These are phyloP conservation scores for Tipula unca DNA, from an alignment of 2,888 invertebrate species.

Conservation along the genomic window DNA sequence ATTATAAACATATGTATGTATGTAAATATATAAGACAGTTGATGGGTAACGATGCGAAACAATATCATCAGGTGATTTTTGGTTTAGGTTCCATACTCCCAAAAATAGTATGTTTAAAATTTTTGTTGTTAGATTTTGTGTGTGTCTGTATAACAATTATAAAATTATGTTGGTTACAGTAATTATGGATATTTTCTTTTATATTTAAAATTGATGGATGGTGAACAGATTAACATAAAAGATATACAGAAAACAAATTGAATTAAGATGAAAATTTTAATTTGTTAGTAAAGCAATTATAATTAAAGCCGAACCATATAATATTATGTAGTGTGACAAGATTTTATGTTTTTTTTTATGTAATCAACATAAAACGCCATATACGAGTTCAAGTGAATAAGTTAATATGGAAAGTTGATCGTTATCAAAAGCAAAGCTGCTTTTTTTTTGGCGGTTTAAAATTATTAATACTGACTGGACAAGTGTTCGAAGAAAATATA, in stretches of 20 bases:
- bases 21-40: background rate
- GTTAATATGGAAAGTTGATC: too few relatives aligned
- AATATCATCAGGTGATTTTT: background rate
- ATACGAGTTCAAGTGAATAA: too few relatives aligned
- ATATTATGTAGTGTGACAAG: background rate
- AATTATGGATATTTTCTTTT: background rate
- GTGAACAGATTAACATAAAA: background rate
- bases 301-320: background rate
- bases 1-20: too few relatives aligned
- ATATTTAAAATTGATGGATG: background rate
- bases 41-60: background rate
- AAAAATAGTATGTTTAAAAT: background rate
- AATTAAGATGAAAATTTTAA: background rate
- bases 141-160: background rate
- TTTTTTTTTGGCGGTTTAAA: too few relatives aligned
- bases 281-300: background rate
- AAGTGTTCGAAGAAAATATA: too few relatives aligned
- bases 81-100: background rate
- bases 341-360: background rate
- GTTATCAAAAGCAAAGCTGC: too few relatives aligned
- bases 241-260: background rate
- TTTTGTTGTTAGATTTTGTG: background rate
- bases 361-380: too few relatives aligned
- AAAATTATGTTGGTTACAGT: background rate
- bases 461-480: too few relatives aligned